Evolutionary conservation across 2,888 invertebrate species (phyloP), one percentile per base, ranked within the genome.

Genomic region (Diplazon laetatorius): DNA sequence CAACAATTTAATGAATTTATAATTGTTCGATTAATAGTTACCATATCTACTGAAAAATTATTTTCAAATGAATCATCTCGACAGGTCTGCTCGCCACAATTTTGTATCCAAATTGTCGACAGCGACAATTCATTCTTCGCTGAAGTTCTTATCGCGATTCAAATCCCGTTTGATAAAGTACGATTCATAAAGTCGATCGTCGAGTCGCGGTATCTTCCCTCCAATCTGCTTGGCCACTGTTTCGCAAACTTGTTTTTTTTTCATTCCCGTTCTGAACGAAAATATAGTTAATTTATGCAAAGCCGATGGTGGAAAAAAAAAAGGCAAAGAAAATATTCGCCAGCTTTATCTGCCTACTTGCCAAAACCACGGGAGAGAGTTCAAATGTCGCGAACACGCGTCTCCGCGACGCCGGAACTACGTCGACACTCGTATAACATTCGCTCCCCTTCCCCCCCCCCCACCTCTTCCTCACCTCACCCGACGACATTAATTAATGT

Each of bases 401-500:
- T 75, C 73, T 75, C 48, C 37, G 62, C 78, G 75, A 68, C 75
- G 78, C 71, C 66, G 71, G 66, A 75, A 71, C 62, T 52, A 52
- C 44, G 69, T 57, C 59, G 63, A 66, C 55, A 39, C 42, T 59
- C 39, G 18, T 57, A 69, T 57, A 46, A 39, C 10, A 60, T 66
- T 66, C 71, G 55, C n/a, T n/a, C n/a, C n/a, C n/a, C n/a, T n/a
- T n/a, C n/a, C n/a, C n/a, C n/a, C n/a, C n/a, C n/a, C n/a, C n/a
- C n/a, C n/a, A n/a, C n/a, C n/a, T n/a, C n/a, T n/a, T n/a, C n/a
- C n/a, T n/a, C n/a, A n/a, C n/a, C n/a, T n/a, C n/a, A n/a, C 62
- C 46, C 75, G 75, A 78, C 75, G 71, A 78, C 78, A 78, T 75
- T 78, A 78, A 78, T 78, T 78, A 78, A 78, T 78, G 78, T 78